phyloP scores from a whole-genome alignment of 2,113 vertebrate species.

The Lamprotornis superbus region DNA sequence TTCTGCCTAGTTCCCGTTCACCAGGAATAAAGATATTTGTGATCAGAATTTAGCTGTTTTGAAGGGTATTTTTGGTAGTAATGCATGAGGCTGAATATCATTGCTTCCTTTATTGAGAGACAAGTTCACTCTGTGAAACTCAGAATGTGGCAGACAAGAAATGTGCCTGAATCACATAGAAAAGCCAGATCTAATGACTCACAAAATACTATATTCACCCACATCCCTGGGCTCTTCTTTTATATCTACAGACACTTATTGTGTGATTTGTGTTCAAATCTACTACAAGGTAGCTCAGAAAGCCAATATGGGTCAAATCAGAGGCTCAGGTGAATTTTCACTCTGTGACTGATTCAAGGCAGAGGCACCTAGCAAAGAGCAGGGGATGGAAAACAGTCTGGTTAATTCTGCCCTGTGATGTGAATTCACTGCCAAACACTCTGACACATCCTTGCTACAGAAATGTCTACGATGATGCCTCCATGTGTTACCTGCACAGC shows the following conservation, averaged over 20 bases:
- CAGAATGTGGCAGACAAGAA: slow-evolving; percentile 11
- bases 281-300: background rate
- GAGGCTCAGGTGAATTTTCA: background rate
- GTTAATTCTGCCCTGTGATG: background rate
- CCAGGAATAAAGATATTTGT: slow-evolving; percentile 16
- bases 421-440: background rate
- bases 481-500: background rate
- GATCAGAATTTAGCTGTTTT: slow-evolving; percentile 6
- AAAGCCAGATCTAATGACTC: slow-evolving; percentile 27
- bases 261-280: background rate
- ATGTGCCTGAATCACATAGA: background rate
- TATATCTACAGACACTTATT: background rate
- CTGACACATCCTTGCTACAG: background rate
- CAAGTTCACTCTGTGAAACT: background rate
- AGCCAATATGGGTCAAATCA: background rate
- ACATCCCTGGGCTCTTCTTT: background rate
- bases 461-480: rapidly evolving
- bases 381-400: background rate
- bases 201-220: background rate
- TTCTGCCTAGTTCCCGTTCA: background rate
- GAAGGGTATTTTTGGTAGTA: background rate
- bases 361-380: background rate
- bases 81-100: background rate
- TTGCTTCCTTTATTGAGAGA: background rate
- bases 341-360: background rate